A percentile compares a stretch with the other conserved stretches of the same genome.
Evolutionary conservation across 2,888 invertebrate genomes (phyloP).

Genomic region (Chloromyia formosa): DNA sequence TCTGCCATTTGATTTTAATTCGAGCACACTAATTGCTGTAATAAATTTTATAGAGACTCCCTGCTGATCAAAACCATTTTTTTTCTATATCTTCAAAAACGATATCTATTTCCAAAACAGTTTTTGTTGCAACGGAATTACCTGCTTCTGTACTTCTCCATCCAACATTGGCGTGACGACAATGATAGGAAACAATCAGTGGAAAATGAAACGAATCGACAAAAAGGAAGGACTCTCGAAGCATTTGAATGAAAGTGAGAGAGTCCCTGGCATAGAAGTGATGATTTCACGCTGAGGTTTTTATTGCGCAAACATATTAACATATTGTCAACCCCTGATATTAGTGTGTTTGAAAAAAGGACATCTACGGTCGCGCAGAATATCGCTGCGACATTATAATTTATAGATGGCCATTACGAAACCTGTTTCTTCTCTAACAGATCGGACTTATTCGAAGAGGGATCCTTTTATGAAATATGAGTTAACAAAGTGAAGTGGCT

Average conservation of each 20-base stretch:
- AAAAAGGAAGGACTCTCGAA: neutral
- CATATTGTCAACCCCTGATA: conserved; percentile 48
- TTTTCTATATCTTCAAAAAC: neutral
- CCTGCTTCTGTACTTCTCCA: neutral
- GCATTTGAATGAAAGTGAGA: no score
- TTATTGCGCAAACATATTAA: conserved; percentile 51
- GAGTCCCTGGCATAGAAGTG: conserved; percentile 27
- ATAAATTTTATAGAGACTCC: conserved; percentile 9
- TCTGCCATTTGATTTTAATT: neutral
- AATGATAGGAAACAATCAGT: neutral
- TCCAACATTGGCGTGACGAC: no score
- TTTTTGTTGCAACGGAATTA: neutral
- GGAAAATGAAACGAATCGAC: neutral
- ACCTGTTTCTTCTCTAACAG: conserved; percentile 13
- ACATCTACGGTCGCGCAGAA: neutral
- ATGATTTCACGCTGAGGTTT: conserved; percentile 51
- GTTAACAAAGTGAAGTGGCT: neutral
- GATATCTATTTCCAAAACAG: neutral
- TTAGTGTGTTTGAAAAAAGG: conserved; percentile 2
- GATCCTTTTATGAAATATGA: conserved; percentile 24
- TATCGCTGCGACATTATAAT: conserved; percentile 3
- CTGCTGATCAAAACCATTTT: neutral
- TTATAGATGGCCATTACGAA: conserved; percentile 11
- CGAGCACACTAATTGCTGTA: conserved; percentile 21
- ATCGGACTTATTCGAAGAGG: neutral